Evolutionary conservation across 2,888 invertebrate genomes (phyloP).

Genomic region (Nebria brevicollis): DNA sequence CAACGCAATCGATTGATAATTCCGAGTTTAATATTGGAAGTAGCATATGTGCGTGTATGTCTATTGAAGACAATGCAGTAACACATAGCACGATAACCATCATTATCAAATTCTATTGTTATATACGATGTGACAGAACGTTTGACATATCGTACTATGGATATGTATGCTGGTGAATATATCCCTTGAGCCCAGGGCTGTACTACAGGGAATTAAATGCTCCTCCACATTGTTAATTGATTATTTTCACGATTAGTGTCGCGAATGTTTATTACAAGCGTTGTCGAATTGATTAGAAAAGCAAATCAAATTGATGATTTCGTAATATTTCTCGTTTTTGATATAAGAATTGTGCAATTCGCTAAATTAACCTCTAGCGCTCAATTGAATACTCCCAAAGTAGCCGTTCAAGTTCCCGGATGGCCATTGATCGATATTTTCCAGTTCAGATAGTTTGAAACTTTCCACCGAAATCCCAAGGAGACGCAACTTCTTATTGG

Average conservation of each 20-base stretch:
- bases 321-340: background rate
- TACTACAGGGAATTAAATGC: background rate
- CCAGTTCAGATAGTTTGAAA: background rate
- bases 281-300: background rate
- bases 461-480: background rate
- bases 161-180: background rate
- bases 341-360: background rate
- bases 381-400: background rate
- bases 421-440: conserved; percentile 1
- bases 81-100: background rate
- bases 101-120: background rate
- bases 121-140: background rate
- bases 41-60: background rate
- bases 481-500: background rate
- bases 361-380: background rate
- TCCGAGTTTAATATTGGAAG: background rate
- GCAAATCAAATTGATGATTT: background rate
- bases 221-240: background rate
- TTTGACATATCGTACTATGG: background rate
- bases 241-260: no score
- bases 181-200: background rate
- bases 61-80: background rate
- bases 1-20: background rate
- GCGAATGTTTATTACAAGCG: no score
- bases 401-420: background rate